Base-by-base conservation (phyloP, 1,140 invertebrate genomes). In the Drosophila ogumai region DNA sequence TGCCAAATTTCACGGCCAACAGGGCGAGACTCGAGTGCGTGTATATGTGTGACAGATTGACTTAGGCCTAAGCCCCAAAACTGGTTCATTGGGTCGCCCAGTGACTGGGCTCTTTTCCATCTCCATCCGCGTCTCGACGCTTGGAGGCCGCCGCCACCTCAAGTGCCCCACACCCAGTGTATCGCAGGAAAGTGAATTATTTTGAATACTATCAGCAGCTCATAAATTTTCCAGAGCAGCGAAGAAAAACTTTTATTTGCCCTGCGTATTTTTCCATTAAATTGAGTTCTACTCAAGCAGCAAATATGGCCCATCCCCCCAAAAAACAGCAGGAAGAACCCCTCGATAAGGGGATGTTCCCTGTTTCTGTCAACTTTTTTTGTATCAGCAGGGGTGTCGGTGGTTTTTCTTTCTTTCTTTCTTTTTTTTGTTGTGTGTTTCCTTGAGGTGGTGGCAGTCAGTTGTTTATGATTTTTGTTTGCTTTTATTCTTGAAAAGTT, bases 181-280 rank as follows among this genome's bases (percentile, higher is more conserved):
- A 28, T n/a, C 19, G 34, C 52, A 15, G 54, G 66, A 80, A 64
- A 74, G 76, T 90, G 77, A 90, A 85, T 75, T 81, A 90, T 90
- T 90, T 90, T 86, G 86, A 86, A 90, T 85, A 85, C 75, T 79
- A 90, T 86, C 75, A 73, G 65, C 86, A 79, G 86, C 80, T 69
- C 86, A 90, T 90, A 90, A 90, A 90, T 90, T 90, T 86, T 68
- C 71, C 69, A 66, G 38, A 25, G 41, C 46, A 55, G 41, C 65
- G 34, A 43, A 36, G 52, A 46, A 64, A 75, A 91, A 85, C 74
- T 90, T 90, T 86, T 90, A 81, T 86, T 90, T 81, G 66, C 46
- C 38, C 47, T 34, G 71, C 79, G 87, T 86, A 85, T 86, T 90
- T 90, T 90, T 90, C 86, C 86, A 90, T 90, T 90, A 90, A 90